Evolutionary conservation across 2,797 vertebrate species (phyloP), one percentile per base, ranked within the genome.

Genomic region (Coranthus polyacanthus): DNA sequence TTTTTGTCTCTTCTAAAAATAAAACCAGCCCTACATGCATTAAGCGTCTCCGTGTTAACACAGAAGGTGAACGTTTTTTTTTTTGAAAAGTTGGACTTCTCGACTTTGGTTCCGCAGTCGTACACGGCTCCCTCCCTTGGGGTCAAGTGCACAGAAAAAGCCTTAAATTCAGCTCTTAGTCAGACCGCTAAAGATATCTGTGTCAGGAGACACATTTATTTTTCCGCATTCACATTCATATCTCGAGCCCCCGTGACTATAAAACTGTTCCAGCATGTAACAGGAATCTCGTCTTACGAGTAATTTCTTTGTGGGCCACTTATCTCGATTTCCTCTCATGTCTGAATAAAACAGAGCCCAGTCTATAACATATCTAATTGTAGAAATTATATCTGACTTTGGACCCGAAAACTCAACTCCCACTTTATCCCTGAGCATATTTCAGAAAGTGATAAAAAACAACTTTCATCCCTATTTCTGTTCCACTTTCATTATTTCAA

Each of bases 301-400:
- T 66, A 32, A 75, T 78, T 80, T 85, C 56, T 86, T 81, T 79
- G 62, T 71, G 38, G 75, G 74, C 79, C 73, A 81, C 81, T 89
- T 85, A 89, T 84, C 83, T 88, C 73, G 79, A 89, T 88, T 87
- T 82, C 29, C 47, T 55, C 65, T 76, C 64, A 69, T 78, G 85
- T 84, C 72, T 56, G 56, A 77, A 68, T 64, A 77, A 71, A 68
- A 75, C 69, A 76, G 49, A 81, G 72, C 37, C 51, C 17, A 38
- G 39, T 59, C 61, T 50, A 41, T 58, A 76, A 67, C 60, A 45
- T 51, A 68, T 60, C 68, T 67, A 71, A 82, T 81, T 79, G 80
- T 68, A 34, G 42, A 84, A 87, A 89, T 82, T 15, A 81, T 55
- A 69, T 85, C 61, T 63, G 72, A 81, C 74, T 85, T 59, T 58